Evolutionary conservation across 2,113 vertebrate genomes (phyloP), one percentile per base, ranked within the genome.

Genomic region (Tetrao urogallus): DNA sequence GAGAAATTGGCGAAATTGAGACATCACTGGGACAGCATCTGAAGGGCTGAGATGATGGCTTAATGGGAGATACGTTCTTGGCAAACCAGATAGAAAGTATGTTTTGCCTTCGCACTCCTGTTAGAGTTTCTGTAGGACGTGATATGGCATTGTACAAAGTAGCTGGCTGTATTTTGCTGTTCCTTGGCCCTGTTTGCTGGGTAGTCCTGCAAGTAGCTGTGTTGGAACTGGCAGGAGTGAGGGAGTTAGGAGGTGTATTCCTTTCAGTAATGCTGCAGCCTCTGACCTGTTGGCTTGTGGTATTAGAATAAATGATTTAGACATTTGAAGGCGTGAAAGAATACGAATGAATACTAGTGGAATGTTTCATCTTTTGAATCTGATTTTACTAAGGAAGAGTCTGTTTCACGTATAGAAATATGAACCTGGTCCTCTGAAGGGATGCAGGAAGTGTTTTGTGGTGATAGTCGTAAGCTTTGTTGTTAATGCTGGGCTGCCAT

Each of bases 321-420:
- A 3, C 67, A 52, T 50, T 57, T 84, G 18, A 71, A 69, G 40
- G 24, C 43, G 17, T 57, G 66, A 75, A 65, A 87, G 60, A 72
- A 66, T 57, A 28, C n/a, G 74, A 57, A 40, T 22, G 30, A 86
- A 38, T 8, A 3, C 38, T 82, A 34, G 11, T 0, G 24, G 78
- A 21, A n/a, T 18, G 50, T 89, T 81, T 70, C 22, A 38, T 38
- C 27, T 38, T 38, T 38, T 36, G 64, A 56, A 71, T 34, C 21
- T 47, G 36, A 12, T 93, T 91, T 93, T 86, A 56, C 56, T 71
- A 28, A n/a, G 58, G 72, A 88, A 88, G 60, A 70, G 70, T 18
- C 58, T 16, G n/a, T 85, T 88, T 74, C 61, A 64, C 25, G 3
- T 64, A 8, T 5, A 28, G 25, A 64, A 8, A 40, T 40, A 2